Percentiles rank a stretch among this genome's conserved stretches.
Conservation (phyloP, 1,140 invertebrate genomes). For the Daktulosphaira vitifoliae region DNA sequence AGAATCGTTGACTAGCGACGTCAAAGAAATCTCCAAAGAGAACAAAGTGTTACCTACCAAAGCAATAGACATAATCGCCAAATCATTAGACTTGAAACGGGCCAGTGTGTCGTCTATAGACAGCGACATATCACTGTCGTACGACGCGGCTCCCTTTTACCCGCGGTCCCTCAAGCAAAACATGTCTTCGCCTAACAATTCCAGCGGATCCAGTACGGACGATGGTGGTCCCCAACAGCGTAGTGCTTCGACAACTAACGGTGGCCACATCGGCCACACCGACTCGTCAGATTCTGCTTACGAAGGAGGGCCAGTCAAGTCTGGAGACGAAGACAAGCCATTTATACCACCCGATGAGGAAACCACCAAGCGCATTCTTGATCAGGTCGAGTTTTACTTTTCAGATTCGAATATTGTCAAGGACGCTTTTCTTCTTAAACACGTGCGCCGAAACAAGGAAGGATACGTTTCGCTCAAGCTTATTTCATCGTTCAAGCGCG, state of each 20-base stretch:
- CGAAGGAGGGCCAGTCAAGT: constrained; percentile 30
- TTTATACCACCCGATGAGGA: constrained; percentile 56
- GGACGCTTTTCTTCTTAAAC: constrained; percentile 89
- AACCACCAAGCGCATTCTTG: constrained; percentile 63
- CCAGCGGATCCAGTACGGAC: constrained; percentile 50
- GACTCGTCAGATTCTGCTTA: constrained; percentile 22
- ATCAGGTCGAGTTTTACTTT: constrained; percentile 88
- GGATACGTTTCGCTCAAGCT: constrained; percentile 90
- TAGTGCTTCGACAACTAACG: neutral
- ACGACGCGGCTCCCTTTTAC: constrained; percentile 42
- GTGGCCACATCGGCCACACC: neutral
- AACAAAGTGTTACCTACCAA: constrained; percentile 42
- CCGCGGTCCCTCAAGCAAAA: constrained; percentile 41
- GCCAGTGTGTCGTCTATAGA: constrained; percentile 57
- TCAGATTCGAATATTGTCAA: constrained; percentile 89
- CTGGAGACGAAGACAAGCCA: constrained; percentile 40
- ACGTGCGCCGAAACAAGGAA: constrained; percentile 87
- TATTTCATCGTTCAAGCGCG: constrained; percentile 86
- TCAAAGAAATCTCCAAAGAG: neutral
- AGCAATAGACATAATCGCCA: constrained; percentile 42
- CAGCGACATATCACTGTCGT: constrained; percentile 53
- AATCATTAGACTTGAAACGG: constrained; percentile 49
- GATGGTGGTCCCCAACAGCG: constrained; percentile 37
- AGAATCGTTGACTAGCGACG: neutral
- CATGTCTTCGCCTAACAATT: constrained; percentile 39